Evolutionary conservation across 1,140 invertebrate genomes (phyloP).

Genomic region (Platorchestia sp.): DNA sequence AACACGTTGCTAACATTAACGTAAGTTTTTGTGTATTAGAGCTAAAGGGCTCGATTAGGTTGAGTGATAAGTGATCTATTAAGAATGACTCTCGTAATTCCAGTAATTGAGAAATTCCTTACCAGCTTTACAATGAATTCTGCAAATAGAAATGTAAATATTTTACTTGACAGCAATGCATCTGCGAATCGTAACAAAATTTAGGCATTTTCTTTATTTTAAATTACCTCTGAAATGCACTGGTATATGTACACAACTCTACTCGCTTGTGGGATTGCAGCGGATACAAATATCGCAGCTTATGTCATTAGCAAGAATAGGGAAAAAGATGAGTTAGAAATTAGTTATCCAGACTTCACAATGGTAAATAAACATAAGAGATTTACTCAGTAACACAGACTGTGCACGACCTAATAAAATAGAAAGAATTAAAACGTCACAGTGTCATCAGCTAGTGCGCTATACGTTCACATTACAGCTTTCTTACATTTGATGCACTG

Average conservation of each 20-base stretch:
- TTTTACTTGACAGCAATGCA: neutral
- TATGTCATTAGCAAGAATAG: too few relatives aligned
- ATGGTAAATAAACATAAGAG: too few relatives aligned
- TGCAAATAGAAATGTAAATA: neutral
- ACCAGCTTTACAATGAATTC: neutral
- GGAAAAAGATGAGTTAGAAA: too few relatives aligned
- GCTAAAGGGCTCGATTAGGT: neutral
- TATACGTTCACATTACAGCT: neutral
- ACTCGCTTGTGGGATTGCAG: neutral
- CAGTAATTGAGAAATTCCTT: neutral
- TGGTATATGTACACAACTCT: neutral
- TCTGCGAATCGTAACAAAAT: neutral
- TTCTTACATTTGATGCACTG: too few relatives aligned
- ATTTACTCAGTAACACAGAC: too few relatives aligned
- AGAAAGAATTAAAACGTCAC: too few relatives aligned
- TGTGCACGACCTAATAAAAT: too few relatives aligned
- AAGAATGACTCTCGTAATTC: neutral
- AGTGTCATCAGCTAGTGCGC: too few relatives aligned
- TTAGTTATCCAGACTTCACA: too few relatives aligned
- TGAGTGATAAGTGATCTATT: neutral
- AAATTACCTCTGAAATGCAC: neutral
- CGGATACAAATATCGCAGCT: too few relatives aligned
- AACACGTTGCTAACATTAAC: slow-evolving; percentile 74
- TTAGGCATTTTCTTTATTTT: neutral
- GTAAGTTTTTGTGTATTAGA: neutral